Evolutionary conservation across 2,888 invertebrate genomes (phyloP).

Genomic region (Oconnorella tubifera): DNA sequence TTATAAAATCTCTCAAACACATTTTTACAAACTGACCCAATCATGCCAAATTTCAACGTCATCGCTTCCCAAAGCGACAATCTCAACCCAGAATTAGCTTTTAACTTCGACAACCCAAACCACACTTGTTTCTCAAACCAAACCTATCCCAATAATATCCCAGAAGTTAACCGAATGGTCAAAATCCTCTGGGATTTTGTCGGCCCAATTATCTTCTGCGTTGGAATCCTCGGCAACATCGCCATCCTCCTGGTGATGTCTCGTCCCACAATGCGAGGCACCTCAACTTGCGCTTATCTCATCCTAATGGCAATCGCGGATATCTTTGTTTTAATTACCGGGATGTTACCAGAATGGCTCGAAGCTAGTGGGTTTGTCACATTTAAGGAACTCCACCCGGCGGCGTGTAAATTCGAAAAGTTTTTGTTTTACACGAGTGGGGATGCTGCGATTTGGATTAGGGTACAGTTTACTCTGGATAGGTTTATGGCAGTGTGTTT

Average conservation of each 20-base stretch:
- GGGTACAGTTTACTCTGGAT: constrained; percentile 34
- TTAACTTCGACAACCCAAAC: too few species aligned
- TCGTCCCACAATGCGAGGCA: constrained; percentile 30
- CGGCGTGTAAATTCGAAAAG: constrained; percentile 34
- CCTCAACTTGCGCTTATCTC: constrained; percentile 35
- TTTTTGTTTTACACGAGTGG: constrained; percentile 29
- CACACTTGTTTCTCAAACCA: too few species aligned
- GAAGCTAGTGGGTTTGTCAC: constrained; percentile 11
- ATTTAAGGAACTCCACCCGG: constrained; percentile 23
- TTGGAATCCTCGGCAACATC: constrained; percentile 35
- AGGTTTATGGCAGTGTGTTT: constrained; percentile 35
- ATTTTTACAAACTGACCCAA: too few species aligned
- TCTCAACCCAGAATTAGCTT: too few species aligned
- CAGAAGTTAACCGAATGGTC: too few species aligned
- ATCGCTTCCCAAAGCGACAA: too few species aligned
- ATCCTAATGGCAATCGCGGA: constrained; percentile 36
- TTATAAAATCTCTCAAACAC: too few species aligned
- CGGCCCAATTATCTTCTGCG: constrained; percentile 33
- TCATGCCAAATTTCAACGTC: too few species aligned
- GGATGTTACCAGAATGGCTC: constrained; percentile 39
- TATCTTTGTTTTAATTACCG: constrained; percentile 29
- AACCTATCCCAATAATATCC: too few species aligned
- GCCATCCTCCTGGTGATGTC: constrained; percentile 36
- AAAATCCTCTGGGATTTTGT: constrained; percentile 32
- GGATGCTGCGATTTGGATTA: constrained; percentile 35